phyloP scores from a whole-genome alignment of 2,797 vertebrate genomes.

The Botia kubotai region DNA sequence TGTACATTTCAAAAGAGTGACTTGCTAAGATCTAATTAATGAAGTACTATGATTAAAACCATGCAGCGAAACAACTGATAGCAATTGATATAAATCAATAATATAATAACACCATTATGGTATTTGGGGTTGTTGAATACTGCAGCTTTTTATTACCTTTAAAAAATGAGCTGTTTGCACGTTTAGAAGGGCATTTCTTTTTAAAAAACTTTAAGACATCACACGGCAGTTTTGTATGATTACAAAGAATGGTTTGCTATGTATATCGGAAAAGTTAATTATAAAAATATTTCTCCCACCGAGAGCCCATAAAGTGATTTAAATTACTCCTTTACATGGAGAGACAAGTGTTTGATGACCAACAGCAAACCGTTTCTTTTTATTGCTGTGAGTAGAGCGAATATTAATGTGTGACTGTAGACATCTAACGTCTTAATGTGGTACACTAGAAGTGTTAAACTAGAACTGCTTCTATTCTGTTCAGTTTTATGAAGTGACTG shows the following conservation, averaged over 20 bases:
- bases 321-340: not conserved
- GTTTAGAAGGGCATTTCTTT: not conserved
- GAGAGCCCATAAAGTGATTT: slow-evolving; percentile 27
- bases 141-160: not conserved
- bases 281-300: not conserved
- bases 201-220: not conserved
- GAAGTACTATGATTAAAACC: not conserved
- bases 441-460: not conserved
- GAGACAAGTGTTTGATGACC: not conserved
- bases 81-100: not conserved
- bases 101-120: slow-evolving; percentile 1
- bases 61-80: not conserved
- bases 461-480: not conserved
- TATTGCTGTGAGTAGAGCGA: slow-evolving; percentile 13
- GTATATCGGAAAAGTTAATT: not conserved
- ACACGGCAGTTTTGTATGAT: not conserved
- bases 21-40: slow-evolving; percentile 10
- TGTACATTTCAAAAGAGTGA: not conserved
- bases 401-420: not conserved
- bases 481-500: slow-evolving; percentile 20
- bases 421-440: slow-evolving; percentile 14
- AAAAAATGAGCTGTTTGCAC: not conserved
- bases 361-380: slow-evolving; percentile 25
- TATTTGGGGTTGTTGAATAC: not conserved
- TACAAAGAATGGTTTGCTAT: not conserved